Percentiles rank a stretch among this genome's conserved stretches.
phyloP scores from a whole-genome alignment of 1,140 invertebrate species.

The Grapholita molesta region DNA sequence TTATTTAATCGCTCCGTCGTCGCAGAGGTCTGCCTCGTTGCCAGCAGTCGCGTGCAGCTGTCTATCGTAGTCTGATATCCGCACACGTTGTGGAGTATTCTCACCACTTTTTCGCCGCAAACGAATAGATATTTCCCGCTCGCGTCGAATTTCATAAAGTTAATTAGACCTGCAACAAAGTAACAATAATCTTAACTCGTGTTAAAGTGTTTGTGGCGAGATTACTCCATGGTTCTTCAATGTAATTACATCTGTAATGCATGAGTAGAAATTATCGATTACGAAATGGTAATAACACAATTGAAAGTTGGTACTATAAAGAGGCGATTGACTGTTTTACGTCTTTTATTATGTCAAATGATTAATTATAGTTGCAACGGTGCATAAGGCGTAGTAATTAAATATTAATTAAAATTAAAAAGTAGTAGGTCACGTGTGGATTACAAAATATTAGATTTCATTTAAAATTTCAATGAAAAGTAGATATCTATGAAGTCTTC shows the following conservation, averaged over 20 bases:
- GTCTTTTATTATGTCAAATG: not conserved
- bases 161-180: constrained; percentile 81
- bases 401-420: too few species aligned
- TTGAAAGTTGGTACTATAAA: not conserved
- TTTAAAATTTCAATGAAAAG: not conserved
- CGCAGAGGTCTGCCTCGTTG: constrained; percentile 81
- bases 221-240: not conserved
- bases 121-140: constrained; percentile 86
- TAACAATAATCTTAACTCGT: not conserved
- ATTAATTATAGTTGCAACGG: not conserved
- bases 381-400: too few species aligned
- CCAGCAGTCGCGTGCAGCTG: constrained; percentile 82
- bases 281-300: not conserved
- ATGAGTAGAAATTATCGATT: not conserved
- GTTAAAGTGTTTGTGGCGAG: not conserved
- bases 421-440: too few species aligned
- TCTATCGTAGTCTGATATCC: constrained; percentile 85
- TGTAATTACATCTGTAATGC: not conserved
- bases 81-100: constrained; percentile 90
- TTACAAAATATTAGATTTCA: too few species aligned
- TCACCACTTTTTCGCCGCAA: constrained; percentile 86
- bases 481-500: too few species aligned
- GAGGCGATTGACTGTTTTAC: not conserved
- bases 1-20: constrained; percentile 86
- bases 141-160: constrained; percentile 85